phyloP scores from a whole-genome alignment of 2,113 vertebrate genomes.

The Vombatus ursinus region DNA sequence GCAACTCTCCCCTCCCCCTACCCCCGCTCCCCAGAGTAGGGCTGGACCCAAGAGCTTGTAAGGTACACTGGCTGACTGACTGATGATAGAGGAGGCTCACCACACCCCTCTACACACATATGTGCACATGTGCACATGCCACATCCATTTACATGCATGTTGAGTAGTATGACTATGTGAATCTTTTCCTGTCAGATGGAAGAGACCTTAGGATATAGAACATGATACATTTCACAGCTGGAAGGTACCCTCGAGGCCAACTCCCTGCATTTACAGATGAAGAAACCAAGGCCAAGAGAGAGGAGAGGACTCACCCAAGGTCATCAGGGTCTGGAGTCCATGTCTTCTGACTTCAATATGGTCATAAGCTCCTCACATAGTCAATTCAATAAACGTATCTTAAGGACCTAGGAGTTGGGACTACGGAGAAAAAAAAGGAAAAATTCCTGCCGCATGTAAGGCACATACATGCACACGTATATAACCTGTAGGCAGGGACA shows the following conservation, averaged over 20 bases:
- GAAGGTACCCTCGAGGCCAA: background rate
- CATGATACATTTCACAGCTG: background rate
- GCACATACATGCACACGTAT: too few species aligned
- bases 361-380: background rate
- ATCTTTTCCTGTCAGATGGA: background rate
- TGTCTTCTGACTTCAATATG: background rate
- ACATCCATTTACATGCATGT: background rate
- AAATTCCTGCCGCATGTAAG: background rate
- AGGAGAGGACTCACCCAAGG: background rate
- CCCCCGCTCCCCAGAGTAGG: background rate
- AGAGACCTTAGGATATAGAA: background rate
- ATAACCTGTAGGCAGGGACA: too few species aligned
- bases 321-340: background rate
- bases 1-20: too few species aligned
- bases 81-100: background rate
- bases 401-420: background rate
- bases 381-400: background rate
- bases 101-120: background rate
- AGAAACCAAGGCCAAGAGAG: background rate
- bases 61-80: background rate
- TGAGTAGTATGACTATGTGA: background rate
- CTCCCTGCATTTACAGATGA: background rate
- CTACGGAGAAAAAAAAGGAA: background rate
- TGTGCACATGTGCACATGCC: background rate
- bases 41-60: background rate